Percentiles rank a stretch among this genome's conserved stretches.
These are phyloP conservation scores for Schmidtea mediterranea DNA, from an alignment of 1,140 invertebrate genomes.

Conservation along the genomic window DNA sequence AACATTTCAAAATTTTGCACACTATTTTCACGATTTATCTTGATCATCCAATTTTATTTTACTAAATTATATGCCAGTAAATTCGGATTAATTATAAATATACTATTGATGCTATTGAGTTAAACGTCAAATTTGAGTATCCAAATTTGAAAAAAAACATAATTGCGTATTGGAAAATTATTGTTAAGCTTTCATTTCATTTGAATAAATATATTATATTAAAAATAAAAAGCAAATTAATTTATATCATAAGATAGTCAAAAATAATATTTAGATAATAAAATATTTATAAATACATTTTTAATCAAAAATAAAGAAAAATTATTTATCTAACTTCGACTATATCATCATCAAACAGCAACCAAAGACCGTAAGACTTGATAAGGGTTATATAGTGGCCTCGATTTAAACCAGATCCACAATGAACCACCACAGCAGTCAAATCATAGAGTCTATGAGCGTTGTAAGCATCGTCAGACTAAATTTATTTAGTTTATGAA, in stretches of 20 bases:
- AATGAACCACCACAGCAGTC: conserved; percentile 93
- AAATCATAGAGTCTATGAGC: conserved; percentile 87
- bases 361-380: conserved; percentile 92
- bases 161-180: no score
- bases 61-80: no score
- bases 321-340: conserved; percentile 60
- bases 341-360: conserved; percentile 97
- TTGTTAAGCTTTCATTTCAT: no score
- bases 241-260: no score
- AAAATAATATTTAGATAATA: not conserved
- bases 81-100: no score
- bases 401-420: conserved; percentile 85
- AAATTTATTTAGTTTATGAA: conserved; percentile 12
- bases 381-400: conserved; percentile 99
- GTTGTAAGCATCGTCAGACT: conserved; percentile 88
- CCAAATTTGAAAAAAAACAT: no score
- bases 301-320: not conserved
- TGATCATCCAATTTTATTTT: no score
- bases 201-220: no score
- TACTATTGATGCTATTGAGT: no score
- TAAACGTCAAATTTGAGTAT: no score
- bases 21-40: no score
- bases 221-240: not conserved
- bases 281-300: not conserved
- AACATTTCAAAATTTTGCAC: no score